Percentiles rank a stretch among this genome's conserved stretches.
Evolutionary conservation across 2,113 vertebrate genomes (phyloP).

Genomic region (Dipodomys spectabilis): DNA sequence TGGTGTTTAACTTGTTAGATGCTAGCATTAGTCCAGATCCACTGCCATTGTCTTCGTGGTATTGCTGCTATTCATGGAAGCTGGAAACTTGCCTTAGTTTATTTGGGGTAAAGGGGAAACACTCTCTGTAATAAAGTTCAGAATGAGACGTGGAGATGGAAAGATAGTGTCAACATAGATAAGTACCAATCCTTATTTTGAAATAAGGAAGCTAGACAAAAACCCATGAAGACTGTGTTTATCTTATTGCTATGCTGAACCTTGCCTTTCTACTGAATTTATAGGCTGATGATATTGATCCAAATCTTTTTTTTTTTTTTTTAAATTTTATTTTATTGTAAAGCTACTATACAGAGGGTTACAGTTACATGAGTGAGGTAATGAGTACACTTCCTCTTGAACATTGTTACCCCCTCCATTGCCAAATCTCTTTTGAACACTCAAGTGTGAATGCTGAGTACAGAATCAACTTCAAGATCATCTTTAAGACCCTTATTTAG

Average conservation of each 20-base stretch:
- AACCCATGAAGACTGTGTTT: no score
- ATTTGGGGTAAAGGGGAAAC: background rate
- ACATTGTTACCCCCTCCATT: no score
- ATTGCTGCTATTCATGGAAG: constrained; percentile 7
- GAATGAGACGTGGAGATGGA: background rate
- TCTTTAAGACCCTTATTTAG: constrained; percentile 1
- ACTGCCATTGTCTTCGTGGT: background rate
- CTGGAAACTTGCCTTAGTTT: constrained; percentile 27
- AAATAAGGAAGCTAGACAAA: no score
- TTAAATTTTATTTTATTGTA: no score
- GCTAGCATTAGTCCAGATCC: background rate
- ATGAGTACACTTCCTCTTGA: no score
- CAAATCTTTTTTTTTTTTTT: background rate
- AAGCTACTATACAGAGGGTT: no score
- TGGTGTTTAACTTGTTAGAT: constrained; percentile 48
- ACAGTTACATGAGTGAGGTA: no score
- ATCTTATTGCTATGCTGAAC: no score
- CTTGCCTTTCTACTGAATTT: no score
- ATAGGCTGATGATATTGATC: no score
- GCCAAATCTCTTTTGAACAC: background rate
- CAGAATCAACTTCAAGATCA: constrained; percentile 10
- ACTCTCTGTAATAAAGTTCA: constrained; percentile 5
- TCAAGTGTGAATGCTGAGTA: background rate
- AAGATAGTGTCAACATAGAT: background rate
- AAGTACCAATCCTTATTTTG: no score